A percentile compares a stretch with the other conserved stretches of the same genome.
Evolutionary conservation across 1,140 invertebrate species (phyloP).

Genomic region (Papilio aristodemus): DNA sequence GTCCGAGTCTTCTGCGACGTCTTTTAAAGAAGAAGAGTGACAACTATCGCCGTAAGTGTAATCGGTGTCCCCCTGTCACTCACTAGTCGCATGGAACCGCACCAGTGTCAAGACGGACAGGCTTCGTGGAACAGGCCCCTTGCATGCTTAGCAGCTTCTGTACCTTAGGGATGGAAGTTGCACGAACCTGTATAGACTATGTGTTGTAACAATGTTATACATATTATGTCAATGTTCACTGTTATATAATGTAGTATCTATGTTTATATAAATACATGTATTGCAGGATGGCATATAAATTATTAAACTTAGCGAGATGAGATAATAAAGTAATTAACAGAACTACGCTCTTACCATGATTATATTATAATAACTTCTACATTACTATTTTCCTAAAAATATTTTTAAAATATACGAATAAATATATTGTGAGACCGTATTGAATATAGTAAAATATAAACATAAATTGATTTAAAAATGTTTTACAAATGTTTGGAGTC

Average conservation of each 20-base stretch:
- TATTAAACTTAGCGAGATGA: too few species aligned
- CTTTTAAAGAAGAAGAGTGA: constrained; percentile 69
- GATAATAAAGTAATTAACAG: too few species aligned
- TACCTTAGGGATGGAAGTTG: constrained; percentile 62
- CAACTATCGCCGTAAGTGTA: constrained; percentile 71
- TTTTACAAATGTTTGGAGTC: too few species aligned
- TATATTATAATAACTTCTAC: too few species aligned
- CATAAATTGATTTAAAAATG: too few species aligned
- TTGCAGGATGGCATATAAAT: neutral
- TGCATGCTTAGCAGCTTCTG: constrained; percentile 77
- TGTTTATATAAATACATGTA: neutral
- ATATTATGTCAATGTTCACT: constrained; percentile 27
- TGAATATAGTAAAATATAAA: too few species aligned
- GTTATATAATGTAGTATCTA: neutral
- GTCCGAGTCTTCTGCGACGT: constrained; percentile 51
- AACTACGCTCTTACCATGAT: too few species aligned
- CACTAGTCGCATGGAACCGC: constrained; percentile 70
- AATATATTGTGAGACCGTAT: too few species aligned
- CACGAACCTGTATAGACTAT: constrained; percentile 70
- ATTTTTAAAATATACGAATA: too few species aligned
- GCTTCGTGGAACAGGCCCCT: constrained; percentile 69
- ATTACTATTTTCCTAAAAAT: too few species aligned
- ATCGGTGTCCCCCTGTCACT: constrained; percentile 70
- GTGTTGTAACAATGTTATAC: constrained; percentile 55
- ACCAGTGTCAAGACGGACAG: constrained; percentile 58